phyloP scores from a whole-genome alignment of 1,140 invertebrate genomes.

The Drosophila ohnishii region DNA sequence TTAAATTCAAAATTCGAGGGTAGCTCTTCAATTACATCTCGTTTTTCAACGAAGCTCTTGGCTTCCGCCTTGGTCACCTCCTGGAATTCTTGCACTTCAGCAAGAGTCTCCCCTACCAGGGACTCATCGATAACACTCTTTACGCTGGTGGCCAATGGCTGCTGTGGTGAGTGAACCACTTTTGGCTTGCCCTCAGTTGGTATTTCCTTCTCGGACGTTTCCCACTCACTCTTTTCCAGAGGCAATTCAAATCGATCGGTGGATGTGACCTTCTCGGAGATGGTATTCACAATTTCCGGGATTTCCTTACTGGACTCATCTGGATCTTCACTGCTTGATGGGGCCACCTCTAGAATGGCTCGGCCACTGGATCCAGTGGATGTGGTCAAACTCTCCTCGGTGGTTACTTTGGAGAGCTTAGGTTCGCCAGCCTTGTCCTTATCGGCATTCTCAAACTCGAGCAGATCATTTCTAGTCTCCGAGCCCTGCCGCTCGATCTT shows the following conservation, averaged over 20 bases:
- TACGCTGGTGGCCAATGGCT: slow-evolving; percentile 57
- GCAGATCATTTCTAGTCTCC: slow-evolving; percentile 76
- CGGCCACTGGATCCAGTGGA: slow-evolving; percentile 69
- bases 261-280: slow-evolving; percentile 57
- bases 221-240: slow-evolving; percentile 80
- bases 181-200: slow-evolving; percentile 65
- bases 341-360: slow-evolving; percentile 60
- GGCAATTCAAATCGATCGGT: slow-evolving; percentile 65
- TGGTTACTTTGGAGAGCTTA: slow-evolving; percentile 66
- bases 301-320: slow-evolving; percentile 73
- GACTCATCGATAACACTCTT: slow-evolving; percentile 83
- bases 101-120: slow-evolving; percentile 86
- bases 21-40: slow-evolving; percentile 86
- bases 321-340: slow-evolving; percentile 69
- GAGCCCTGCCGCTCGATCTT: slow-evolving; percentile 75
- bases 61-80: slow-evolving; percentile 87
- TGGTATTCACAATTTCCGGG: slow-evolving; percentile 63
- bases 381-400: slow-evolving; percentile 69
- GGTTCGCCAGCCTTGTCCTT: slow-evolving; percentile 60
- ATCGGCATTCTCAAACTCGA: slow-evolving; percentile 70
- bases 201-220: slow-evolving; percentile 77
- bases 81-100: slow-evolving; percentile 88
- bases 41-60: slow-evolving; percentile 83
- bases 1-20: slow-evolving; percentile 90
- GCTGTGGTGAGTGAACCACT: slow-evolving; percentile 82